phyloP scores from a whole-genome alignment of 1,140 invertebrate genomes.

The Drosophila pruinosa region DNA sequence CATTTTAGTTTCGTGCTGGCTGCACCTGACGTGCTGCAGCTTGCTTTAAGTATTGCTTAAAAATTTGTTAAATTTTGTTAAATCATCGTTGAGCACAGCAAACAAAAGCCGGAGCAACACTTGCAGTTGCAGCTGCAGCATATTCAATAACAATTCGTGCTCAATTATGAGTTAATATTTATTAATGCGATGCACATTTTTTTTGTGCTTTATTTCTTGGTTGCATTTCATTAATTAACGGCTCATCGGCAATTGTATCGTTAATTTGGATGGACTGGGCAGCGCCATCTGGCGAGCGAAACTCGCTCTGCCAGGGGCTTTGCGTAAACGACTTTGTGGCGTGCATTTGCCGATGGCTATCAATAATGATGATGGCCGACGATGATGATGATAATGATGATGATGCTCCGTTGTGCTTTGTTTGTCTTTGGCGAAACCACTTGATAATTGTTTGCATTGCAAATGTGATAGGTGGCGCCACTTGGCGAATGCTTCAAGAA shows the following conservation, averaged over 20 bases:
- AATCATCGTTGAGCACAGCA: constrained; percentile 17
- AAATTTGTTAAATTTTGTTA: constrained; percentile 58
- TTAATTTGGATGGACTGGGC: constrained; percentile 21
- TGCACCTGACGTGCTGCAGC: constrained; percentile 47
- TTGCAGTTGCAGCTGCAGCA: neutral
- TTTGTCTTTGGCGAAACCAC: constrained; percentile 35
- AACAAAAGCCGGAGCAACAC: constrained; percentile 4
- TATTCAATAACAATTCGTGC: constrained; percentile 40
- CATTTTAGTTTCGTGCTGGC: constrained; percentile 56
- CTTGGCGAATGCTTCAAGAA: constrained; percentile 23
- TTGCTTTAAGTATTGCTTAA: constrained; percentile 53
- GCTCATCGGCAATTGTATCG: constrained; percentile 41
- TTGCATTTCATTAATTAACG: constrained; percentile 59
- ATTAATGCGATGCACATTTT: constrained; percentile 62
- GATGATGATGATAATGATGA: constrained; percentile 2
- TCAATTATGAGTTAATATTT: constrained; percentile 76
- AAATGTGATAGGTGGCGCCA: constrained; percentile 52
- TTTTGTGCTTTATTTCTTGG: constrained; percentile 9
- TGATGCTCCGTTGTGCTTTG: constrained; percentile 17
- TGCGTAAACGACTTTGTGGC: constrained; percentile 63
- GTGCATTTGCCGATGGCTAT: constrained; percentile 38
- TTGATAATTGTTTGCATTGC: constrained; percentile 40
- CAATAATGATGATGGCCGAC: constrained; percentile 30
- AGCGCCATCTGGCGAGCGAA: constrained; percentile 50
- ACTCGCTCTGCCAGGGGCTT: constrained; percentile 35